Conservation (phyloP, 2,113 vertebrate genomes). For the Casuarius casuarius region DNA sequence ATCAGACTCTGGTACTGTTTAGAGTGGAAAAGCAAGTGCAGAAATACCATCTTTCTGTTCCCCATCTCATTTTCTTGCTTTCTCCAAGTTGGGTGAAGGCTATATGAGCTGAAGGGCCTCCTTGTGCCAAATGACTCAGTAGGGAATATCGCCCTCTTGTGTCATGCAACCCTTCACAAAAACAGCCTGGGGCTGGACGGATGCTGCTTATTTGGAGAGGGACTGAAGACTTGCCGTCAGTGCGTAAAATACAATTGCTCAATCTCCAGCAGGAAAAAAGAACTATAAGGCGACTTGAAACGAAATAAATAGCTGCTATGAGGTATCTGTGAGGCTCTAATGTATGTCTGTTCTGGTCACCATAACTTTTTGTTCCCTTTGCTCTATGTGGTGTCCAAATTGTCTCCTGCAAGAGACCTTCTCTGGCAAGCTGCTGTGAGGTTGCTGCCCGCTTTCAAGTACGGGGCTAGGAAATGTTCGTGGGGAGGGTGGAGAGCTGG, state of each 20-base stretch:
- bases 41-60: not conserved
- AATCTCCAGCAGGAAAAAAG: not conserved
- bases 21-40: not conserved
- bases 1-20: not conserved
- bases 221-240: not conserved
- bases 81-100: not conserved
- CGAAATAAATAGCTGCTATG: not conserved
- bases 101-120: not conserved
- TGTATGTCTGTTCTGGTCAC: rapidly evolving
- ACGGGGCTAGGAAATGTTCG: not conserved
- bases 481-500: not conserved
- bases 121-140: not conserved
- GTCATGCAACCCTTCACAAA: not conserved
- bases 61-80: not conserved
- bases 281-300: not conserved
- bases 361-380: not conserved
- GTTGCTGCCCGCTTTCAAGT: not conserved
- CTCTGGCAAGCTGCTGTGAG: not conserved
- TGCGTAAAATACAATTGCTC: not conserved
- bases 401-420: not conserved
- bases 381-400: rapidly evolving
- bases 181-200: not conserved
- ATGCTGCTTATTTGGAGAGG: not conserved
- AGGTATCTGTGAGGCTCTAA: not conserved
- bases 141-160: not conserved